Evolutionary conservation across 2,797 vertebrate genomes (phyloP).

Genomic region (Ibycter americanus): DNA sequence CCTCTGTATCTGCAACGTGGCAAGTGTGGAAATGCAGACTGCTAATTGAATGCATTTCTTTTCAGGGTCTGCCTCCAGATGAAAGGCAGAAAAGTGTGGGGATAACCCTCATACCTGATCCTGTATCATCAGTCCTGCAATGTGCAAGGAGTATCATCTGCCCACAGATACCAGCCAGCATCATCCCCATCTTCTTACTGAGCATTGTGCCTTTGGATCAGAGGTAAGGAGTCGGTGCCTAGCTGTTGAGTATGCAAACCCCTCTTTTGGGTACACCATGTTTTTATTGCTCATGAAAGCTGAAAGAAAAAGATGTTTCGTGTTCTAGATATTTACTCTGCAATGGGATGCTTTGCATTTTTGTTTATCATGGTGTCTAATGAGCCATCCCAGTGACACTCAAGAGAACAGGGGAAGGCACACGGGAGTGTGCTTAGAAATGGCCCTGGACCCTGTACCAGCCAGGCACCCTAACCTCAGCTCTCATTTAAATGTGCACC

Average conservation of each 20-base stretch:
- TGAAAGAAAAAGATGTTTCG: not conserved
- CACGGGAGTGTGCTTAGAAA: accelerated
- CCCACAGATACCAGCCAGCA: not conserved
- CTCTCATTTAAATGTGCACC: not conserved
- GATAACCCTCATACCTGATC: not conserved
- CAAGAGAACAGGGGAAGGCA: not conserved
- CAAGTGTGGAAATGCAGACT: not conserved
- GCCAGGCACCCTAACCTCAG: not conserved
- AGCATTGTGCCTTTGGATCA: accelerated
- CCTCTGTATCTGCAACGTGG: not conserved
- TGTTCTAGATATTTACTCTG: not conserved
- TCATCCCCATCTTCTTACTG: not conserved
- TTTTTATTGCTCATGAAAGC: not conserved
- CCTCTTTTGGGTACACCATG: accelerated
- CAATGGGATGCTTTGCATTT: not conserved
- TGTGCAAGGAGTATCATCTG: accelerated
- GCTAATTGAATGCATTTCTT: accelerated
- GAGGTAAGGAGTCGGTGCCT: not conserved
- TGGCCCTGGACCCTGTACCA: not conserved
- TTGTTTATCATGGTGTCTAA: not conserved
- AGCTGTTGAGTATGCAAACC: not conserved
- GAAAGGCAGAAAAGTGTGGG: not conserved
- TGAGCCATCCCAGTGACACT: not conserved
- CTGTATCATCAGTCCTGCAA: not conserved
- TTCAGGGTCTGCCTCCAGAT: not conserved